phyloP scores from a whole-genome alignment of 53 echinoderm and acorn worm species.

The Echinometra lucunter region DNA sequence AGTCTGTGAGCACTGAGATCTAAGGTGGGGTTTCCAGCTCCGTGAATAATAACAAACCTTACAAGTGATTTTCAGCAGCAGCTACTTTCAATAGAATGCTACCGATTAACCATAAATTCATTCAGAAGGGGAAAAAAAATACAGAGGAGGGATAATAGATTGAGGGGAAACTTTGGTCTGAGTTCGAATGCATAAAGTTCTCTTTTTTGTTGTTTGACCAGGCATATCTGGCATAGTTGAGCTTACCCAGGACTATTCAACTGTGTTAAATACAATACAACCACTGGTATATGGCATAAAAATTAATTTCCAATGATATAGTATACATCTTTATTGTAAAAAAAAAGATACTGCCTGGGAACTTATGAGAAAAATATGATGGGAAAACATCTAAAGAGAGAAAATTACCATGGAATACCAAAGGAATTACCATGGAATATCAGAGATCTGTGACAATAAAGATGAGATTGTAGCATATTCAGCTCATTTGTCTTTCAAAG shows the following conservation, averaged over 20 bases:
- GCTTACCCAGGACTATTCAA: not conserved
- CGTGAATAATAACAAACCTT: not conserved
- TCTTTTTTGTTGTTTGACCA: not conserved
- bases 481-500: too few species aligned
- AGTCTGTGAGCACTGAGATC: not conserved
- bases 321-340: not conserved
- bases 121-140: not conserved
- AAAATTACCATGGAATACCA: not conserved
- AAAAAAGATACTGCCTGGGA: not conserved
- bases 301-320: not conserved
- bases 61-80: not conserved
- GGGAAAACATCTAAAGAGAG: not conserved
- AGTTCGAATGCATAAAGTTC: not conserved
- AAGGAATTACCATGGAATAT: too few species aligned
- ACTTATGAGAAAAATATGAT: not conserved
- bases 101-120: not conserved
- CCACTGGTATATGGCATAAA: not conserved
- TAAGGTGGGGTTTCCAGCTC: not conserved
- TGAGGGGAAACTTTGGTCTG: not conserved
- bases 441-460: too few species aligned
- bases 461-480: too few species aligned
- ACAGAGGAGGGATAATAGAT: not conserved
- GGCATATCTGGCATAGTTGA: slow-evolving; percentile 27
- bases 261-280: not conserved
- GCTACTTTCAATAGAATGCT: not conserved